phyloP scores from a whole-genome alignment of 1,140 invertebrate genomes.

The Drosophila lacertosa region DNA sequence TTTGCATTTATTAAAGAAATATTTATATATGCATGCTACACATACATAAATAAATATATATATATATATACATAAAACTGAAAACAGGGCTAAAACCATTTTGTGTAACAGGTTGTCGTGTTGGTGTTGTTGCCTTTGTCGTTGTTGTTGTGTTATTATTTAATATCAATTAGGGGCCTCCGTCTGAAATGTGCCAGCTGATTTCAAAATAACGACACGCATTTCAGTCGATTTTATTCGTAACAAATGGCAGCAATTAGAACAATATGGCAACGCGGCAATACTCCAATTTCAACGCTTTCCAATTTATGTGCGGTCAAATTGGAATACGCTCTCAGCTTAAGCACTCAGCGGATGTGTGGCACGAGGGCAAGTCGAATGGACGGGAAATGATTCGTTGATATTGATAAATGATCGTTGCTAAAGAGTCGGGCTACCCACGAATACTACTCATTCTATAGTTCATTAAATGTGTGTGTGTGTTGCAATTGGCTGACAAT shows the following conservation, averaged over 20 bases:
- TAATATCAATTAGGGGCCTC: conserved; percentile 72
- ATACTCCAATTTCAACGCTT: conserved; percentile 68
- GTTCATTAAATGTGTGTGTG: conserved; percentile 8
- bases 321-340: conserved; percentile 29
- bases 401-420: conserved; percentile 76
- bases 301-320: conserved; percentile 58
- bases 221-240: conserved; percentile 57
- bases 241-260: conserved; percentile 79
- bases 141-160: conserved; percentile 60
- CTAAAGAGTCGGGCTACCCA: conserved; percentile 34
- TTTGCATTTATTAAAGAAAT: conserved; percentile 78
- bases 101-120: conserved; percentile 66
- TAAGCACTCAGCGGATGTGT: conserved; percentile 42
- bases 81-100: conserved; percentile 23
- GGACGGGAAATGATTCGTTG: conserved; percentile 25
- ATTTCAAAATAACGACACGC: conserved; percentile 80
- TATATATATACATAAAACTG: conserved; percentile 5
- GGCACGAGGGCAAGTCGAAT: conserved; percentile 60
- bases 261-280: conserved; percentile 72
- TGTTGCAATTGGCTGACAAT: conserved; percentile 45
- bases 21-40: conserved; percentile 22
- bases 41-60: conserved; percentile 1
- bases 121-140: conserved; percentile 23
- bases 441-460: conserved; percentile 14
- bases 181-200: conserved; percentile 57